Evolutionary conservation across 2,888 invertebrate genomes (phyloP), one percentile per base, ranked within the genome.

Genomic region (Philhelius pedissequus): DNA sequence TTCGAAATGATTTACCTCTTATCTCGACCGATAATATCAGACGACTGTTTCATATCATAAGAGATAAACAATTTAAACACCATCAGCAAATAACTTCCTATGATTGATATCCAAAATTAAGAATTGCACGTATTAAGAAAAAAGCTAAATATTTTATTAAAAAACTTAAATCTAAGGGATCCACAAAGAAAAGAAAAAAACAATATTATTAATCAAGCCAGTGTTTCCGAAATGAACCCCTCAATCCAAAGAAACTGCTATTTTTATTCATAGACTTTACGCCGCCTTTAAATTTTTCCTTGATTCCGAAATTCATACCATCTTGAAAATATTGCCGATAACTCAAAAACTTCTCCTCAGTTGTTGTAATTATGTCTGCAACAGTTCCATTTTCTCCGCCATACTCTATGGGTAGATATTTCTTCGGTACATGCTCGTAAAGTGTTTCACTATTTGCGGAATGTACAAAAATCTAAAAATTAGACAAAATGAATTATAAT

Each of bases 401-500:
- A 88, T 95, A 95, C 88, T 95, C 95, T 11, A 89, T 89, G 0
- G 95, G 95, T 58, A 95, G 90, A 52, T 93, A 91, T 3, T 93
- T 92, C 86, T 93, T 92, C 0, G 94, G 94, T 20, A 95, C 91
- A 78, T 92, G 87, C 86, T 94, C 91, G 87, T 93, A 94, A 82
- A 95, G 90, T 32, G 93, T 93, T 8, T 94, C 93, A 43, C 93
- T 92, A 86, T 93, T 88, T 86, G 92, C 92, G 32, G 93, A 93
- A 86, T 93, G 94, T 13, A 94, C 92, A 87, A 92, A 92, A 60
- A 94, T 88, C 94, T 94, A 88, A 25, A 90, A 78, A 8, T 9
- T 5, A 27, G 5, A 15, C n/a, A 7, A 45, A 5, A 13, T 22
- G 6, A 2, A 3, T 22, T 7, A 6, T 1, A 25, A 2, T 13